These are phyloP conservation scores for Caenorhabditis inopinata DNA, from an alignment of 1,140 invertebrate genomes.

Conservation along the genomic window DNA sequence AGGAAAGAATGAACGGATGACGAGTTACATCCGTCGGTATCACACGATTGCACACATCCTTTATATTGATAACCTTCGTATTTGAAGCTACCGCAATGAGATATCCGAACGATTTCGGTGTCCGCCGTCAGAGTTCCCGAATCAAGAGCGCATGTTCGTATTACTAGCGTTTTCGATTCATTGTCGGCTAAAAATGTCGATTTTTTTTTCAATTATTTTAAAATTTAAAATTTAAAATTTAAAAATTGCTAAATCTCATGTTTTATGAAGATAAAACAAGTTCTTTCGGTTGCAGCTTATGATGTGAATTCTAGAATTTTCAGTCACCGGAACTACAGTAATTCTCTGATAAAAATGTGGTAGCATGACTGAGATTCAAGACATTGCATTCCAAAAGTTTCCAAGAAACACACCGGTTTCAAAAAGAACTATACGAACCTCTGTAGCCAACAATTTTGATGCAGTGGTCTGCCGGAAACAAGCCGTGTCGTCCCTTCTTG, in stretches of 20 bases:
- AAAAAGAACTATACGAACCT: constrained; percentile 71
- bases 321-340: too few relatives aligned
- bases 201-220: too few relatives aligned
- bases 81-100: constrained; percentile 68
- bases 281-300: too few relatives aligned
- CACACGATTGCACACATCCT: constrained; percentile 67
- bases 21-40: constrained; percentile 61
- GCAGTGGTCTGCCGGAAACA: constrained; percentile 93
- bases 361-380: too few relatives aligned
- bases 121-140: constrained; percentile 68
- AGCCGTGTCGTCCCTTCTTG: constrained; percentile 82
- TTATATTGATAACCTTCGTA: constrained; percentile 67
- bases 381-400: too few relatives aligned
- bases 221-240: too few relatives aligned
- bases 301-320: too few relatives aligned
- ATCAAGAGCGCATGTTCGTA: constrained; percentile 70
- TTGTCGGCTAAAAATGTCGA: constrained; percentile 58
- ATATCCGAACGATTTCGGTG: constrained; percentile 68
- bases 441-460: constrained; percentile 86
- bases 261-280: too few relatives aligned
- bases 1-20: constrained; percentile 8
- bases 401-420: too few relatives aligned
- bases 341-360: too few relatives aligned
- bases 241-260: too few relatives aligned
- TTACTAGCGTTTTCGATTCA: constrained; percentile 64